phyloP scores from a whole-genome alignment of 2,888 invertebrate species.

The Mellilla xanthometata region DNA sequence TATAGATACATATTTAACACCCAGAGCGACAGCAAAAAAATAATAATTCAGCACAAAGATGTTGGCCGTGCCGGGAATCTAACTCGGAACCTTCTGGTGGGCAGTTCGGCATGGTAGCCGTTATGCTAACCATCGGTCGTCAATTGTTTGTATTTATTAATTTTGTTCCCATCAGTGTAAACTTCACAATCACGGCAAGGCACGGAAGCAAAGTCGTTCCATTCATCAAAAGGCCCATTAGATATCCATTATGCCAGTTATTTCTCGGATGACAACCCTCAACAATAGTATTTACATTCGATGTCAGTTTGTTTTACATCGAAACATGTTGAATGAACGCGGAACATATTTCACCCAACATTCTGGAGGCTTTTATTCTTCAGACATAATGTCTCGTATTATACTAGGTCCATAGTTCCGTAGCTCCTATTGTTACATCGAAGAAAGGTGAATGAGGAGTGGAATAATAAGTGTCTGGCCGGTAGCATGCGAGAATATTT shows the following conservation, averaged over 20 bases:
- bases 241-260: slow-evolving; percentile 73
- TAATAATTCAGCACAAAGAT: no score
- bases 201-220: slow-evolving; percentile 38
- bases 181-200: slow-evolving; percentile 23
- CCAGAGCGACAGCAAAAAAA: no score
- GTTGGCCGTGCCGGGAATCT: no score
- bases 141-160: not conserved
- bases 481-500: slow-evolving; percentile 47
- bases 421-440: slow-evolving; percentile 62
- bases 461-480: slow-evolving; percentile 75
- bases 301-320: slow-evolving; percentile 82
- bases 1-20: no score
- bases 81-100: no score
- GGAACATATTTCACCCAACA: slow-evolving; percentile 71
- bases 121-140: no score
- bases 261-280: slow-evolving; percentile 71
- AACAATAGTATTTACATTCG: slow-evolving; percentile 81
- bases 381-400: slow-evolving; percentile 72
- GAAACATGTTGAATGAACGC: slow-evolving; percentile 75
- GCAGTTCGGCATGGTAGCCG: no score
- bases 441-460: slow-evolving; percentile 74
- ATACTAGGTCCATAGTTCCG: slow-evolving; percentile 70
- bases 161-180: no score
- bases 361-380: slow-evolving; percentile 66
- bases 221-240: slow-evolving; percentile 70